These are phyloP conservation scores for Saccostrea glomerata DNA, from an alignment of 1,140 invertebrate species.

Conservation along the genomic window DNA sequence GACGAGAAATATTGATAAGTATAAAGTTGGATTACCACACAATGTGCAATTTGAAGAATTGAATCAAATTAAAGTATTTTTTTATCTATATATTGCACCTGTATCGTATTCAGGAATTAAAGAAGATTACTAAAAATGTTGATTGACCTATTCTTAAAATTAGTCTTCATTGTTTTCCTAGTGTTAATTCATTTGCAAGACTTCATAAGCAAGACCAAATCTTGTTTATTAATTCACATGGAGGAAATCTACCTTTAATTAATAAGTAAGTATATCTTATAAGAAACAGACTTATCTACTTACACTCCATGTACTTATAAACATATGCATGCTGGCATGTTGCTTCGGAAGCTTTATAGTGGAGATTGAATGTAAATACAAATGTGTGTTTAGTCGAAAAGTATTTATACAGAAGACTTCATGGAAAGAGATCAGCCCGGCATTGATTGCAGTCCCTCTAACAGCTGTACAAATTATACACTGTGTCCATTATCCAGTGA, in stretches of 20 bases:
- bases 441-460: neutral
- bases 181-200: neutral
- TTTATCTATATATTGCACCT: no score
- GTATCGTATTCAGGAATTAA: no score
- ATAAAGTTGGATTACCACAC: no score
- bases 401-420: neutral
- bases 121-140: no score
- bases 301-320: neutral
- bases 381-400: neutral
- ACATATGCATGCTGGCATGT: neutral
- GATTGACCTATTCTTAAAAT: no score
- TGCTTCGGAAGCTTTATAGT: neutral
- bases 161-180: no score
- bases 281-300: no score
- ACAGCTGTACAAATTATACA: conserved; percentile 21
- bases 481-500: neutral
- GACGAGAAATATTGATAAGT: no score
- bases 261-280: no score
- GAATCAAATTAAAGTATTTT: no score
- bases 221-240: neutral
- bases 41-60: no score
- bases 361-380: conserved; percentile 20
- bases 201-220: neutral
- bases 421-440: neutral
- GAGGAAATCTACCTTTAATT: neutral